A percentile compares a stretch with the other conserved stretches of the same genome.
phyloP scores from a whole-genome alignment of 2,888 invertebrate genomes.

The Caenorhabditis sp. region DNA sequence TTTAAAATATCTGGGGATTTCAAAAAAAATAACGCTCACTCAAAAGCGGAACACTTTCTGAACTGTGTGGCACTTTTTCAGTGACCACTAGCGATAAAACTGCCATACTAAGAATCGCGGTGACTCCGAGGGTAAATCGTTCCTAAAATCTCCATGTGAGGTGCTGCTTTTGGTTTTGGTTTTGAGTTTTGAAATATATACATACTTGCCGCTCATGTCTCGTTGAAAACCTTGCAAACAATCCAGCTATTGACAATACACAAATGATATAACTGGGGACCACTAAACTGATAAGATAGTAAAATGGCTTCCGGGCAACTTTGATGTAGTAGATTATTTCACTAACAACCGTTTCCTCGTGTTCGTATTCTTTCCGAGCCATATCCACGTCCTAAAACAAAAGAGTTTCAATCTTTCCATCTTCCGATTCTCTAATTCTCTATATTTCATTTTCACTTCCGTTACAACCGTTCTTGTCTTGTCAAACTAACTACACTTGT shows the following conservation, averaged over 20 bases:
- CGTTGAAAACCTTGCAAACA: conserved; percentile 78
- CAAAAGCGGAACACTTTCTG: conserved; percentile 75
- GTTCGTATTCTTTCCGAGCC: conserved; percentile 68
- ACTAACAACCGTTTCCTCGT: conserved; percentile 73
- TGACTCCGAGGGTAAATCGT: conserved; percentile 78
- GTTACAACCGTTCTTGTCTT: too few species aligned
- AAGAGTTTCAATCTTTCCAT: conserved; percentile 6
- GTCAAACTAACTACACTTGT: conserved; percentile 25
- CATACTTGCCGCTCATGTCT: conserved; percentile 75
- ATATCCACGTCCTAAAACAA: conserved; percentile 69
- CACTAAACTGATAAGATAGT: conserved; percentile 75
- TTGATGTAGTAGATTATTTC: conserved; percentile 72
- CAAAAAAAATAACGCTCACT: conserved; percentile 47
- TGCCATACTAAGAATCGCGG: conserved; percentile 78
- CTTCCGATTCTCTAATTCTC: neutral
- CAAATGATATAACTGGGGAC: conserved; percentile 79
- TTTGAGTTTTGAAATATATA: too few species aligned
- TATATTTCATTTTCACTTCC: neutral
- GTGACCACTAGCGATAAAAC: conserved; percentile 77
- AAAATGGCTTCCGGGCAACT: conserved; percentile 75
- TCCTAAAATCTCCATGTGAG: conserved; percentile 64
- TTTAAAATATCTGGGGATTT: neutral
- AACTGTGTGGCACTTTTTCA: conserved; percentile 79
- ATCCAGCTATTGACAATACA: conserved; percentile 74
- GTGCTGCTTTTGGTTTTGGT: too few species aligned